Evolutionary conservation across 2,113 vertebrate genomes (phyloP).

Genomic region (Amphilophus citrinellus): DNA sequence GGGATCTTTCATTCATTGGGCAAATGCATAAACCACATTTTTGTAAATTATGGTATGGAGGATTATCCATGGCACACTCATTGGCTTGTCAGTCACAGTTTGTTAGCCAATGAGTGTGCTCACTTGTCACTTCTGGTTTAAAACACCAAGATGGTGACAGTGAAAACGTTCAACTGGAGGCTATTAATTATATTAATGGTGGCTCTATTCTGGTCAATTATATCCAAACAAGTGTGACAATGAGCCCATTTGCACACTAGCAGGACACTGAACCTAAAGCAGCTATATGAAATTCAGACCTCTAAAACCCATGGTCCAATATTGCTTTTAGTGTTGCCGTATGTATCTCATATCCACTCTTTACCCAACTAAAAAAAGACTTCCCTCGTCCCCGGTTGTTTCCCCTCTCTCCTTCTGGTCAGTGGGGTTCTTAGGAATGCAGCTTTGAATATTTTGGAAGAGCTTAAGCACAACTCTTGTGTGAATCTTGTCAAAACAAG

Average conservation of each 20-base stretch:
- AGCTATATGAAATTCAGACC: neutral
- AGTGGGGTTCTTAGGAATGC: slow-evolving; percentile 73
- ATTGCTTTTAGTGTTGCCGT: neutral
- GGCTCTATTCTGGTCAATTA: neutral
- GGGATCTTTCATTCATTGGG: neutral
- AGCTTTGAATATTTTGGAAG: slow-evolving; percentile 45
- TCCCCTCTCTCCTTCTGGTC: neutral
- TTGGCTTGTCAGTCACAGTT: neutral
- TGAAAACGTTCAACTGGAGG: neutral
- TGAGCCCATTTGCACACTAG: neutral
- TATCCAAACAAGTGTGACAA: neutral
- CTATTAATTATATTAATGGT: neutral
- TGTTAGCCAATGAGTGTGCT: neutral
- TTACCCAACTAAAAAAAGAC: neutral
- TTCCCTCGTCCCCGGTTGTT: neutral
- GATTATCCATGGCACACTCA: neutral
- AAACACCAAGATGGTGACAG: neutral
- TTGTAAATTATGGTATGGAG: neutral
- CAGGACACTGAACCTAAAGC: neutral
- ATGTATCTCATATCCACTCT: neutral
- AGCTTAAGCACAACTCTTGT: slow-evolving; percentile 69
- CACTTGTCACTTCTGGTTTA: too few species aligned
- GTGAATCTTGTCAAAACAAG: slow-evolving; percentile 83
- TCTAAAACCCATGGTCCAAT: neutral
- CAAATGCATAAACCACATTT: rapidly evolving